Evolutionary conservation across 2,888 invertebrate genomes (phyloP).

Genomic region (Latheticus oryzae): DNA sequence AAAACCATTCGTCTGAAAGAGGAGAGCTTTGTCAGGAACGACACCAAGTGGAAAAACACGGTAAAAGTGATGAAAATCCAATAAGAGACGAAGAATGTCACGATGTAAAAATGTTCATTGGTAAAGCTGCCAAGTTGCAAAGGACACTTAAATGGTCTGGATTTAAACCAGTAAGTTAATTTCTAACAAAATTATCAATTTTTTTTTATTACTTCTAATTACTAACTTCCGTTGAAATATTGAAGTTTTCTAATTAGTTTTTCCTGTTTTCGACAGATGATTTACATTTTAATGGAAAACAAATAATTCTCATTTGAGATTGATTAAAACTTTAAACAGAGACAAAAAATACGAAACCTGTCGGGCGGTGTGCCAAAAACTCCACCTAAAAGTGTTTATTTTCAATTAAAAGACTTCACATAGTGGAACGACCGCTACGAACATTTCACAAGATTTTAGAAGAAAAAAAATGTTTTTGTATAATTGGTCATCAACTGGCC

Average conservation of each 20-base stretch:
- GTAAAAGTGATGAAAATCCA: slow-evolving; percentile 43
- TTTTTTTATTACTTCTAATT: slow-evolving; percentile 13
- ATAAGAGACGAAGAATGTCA: slow-evolving; percentile 30
- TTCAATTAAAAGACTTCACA: too few relatives aligned
- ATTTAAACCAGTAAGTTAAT: slow-evolving; percentile 70
- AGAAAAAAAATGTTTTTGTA: too few relatives aligned
- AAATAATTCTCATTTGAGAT: slow-evolving; percentile 28
- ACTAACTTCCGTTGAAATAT: slow-evolving; percentile 27
- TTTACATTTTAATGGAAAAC: slow-evolving; percentile 43
- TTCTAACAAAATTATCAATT: background rate
- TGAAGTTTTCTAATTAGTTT: slow-evolving; percentile 36
- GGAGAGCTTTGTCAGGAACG: slow-evolving; percentile 46
- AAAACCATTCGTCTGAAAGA: slow-evolving; percentile 44
- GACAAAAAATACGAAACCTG: slow-evolving; percentile 15
- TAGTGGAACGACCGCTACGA: too few relatives aligned
- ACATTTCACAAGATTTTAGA: too few relatives aligned
- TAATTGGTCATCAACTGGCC: slow-evolving; percentile 1
- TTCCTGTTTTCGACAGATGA: slow-evolving; percentile 32
- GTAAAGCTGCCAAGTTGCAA: slow-evolving; percentile 69
- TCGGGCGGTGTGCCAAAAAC: slow-evolving; percentile 24
- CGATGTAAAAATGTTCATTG: slow-evolving; percentile 52
- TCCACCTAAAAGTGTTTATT: slow-evolving; percentile 24
- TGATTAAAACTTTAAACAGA: slow-evolving; percentile 23
- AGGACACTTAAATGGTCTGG: slow-evolving; percentile 70
- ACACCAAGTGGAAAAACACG: slow-evolving; percentile 47